Conservation (phyloP, 2,888 invertebrate species). For the Brachypalpus laphriformis region DNA sequence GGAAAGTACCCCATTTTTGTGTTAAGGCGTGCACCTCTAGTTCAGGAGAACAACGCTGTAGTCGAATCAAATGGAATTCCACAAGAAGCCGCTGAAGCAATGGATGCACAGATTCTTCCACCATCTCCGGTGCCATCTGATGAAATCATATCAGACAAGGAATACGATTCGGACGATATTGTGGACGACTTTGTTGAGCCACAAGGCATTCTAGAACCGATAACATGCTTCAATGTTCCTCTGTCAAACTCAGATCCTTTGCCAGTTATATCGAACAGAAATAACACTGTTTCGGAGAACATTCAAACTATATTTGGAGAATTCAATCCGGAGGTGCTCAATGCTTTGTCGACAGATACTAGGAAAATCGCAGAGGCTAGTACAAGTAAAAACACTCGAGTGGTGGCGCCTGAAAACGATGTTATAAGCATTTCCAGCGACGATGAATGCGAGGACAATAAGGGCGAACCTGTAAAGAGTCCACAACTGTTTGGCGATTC, state of each 20-base stretch:
- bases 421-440: constrained; percentile 75
- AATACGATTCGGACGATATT: constrained; percentile 30
- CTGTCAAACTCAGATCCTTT: neutral
- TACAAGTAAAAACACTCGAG: neutral
- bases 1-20: constrained; percentile 76
- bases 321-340: constrained; percentile 78
- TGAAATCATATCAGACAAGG: constrained; percentile 1
- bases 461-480: constrained; percentile 53
- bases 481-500: constrained; percentile 75
- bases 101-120: neutral
- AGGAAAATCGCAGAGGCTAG: constrained; percentile 24
- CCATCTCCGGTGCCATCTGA: neutral
- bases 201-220: neutral
- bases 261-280: neutral
- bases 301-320: constrained; percentile 79
- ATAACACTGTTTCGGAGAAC: constrained; percentile 74
- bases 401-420: constrained; percentile 32
- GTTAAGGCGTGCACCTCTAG: constrained; percentile 72
- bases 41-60: constrained; percentile 27
- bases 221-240: neutral
- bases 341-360: constrained; percentile 70
- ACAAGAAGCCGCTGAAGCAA: neutral
- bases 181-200: constrained; percentile 36
- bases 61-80: neutral
- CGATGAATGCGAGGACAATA: constrained; percentile 63